phyloP scores from a whole-genome alignment of 1,140 invertebrate species.

The Aphelenchoides avenae region DNA sequence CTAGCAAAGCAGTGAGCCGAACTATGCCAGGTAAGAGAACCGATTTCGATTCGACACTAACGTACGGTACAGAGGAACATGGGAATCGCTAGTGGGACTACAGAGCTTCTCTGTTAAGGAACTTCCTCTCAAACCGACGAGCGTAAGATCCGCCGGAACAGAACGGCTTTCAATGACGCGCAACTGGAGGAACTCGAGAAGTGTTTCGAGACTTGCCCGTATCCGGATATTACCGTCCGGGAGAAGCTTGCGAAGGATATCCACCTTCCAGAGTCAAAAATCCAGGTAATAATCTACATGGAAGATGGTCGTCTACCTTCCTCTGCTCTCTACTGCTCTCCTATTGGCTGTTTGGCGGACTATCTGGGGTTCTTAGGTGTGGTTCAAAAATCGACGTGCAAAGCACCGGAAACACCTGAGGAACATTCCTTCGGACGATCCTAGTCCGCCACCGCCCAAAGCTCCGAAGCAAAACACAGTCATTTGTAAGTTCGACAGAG shows the following conservation, averaged over 20 bases:
- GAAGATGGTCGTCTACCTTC: neutral
- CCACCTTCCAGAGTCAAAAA: conserved; percentile 33
- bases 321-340: neutral
- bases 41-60: too few relatives aligned
- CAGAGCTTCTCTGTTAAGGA: neutral
- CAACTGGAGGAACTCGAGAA: conserved; percentile 42
- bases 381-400: conserved; percentile 19
- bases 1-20: too few relatives aligned
- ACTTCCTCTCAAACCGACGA: conserved; percentile 1
- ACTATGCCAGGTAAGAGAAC: too few relatives aligned
- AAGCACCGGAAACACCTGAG: conserved; percentile 17
- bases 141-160: conserved; percentile 26
- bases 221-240: conserved; percentile 30
- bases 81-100: too few relatives aligned
- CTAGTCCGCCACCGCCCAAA: conserved; percentile 1
- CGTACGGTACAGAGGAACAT: too few relatives aligned
- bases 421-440: conserved; percentile 14
- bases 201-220: conserved; percentile 36
- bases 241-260: conserved; percentile 30
- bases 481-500: too few relatives aligned
- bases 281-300: conserved; percentile 25
- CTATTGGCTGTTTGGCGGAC: neutral
- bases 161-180: conserved; percentile 40
- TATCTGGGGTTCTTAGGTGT: conserved; percentile 17
- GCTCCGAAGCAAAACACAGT: too few relatives aligned